Base-by-base conservation (phyloP, 2,113 vertebrate genomes). In the Lagopus muta region DNA sequence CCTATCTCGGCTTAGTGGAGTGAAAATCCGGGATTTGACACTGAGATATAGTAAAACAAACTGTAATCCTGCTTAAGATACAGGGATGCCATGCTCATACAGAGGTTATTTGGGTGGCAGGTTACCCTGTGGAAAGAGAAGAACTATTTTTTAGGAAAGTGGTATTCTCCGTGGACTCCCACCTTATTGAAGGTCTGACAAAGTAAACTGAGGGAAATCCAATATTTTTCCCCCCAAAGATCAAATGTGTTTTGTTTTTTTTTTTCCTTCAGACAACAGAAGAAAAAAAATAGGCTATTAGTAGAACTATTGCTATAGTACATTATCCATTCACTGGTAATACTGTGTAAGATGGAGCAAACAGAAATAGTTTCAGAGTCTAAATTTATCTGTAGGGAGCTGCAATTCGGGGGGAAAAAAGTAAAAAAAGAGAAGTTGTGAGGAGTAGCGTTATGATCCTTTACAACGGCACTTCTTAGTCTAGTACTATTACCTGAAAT, bases 371-470 rank as follows among this genome's bases (percentile, higher is more conserved):
- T 47, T 11, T 11, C 55, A 58, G 62, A 54, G 18, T 62, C 42
- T 12, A 22, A 10, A 21, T 70, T 30, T 61, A 82, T 27, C 30
- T 60, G 9, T 9, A 62, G 66, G 40, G n/a, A 89, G 9, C 28
- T 90, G 43, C n/a, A 50, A 4, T 52, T 48, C 71, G 50, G 73
- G 45, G 47, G 20, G 43, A 32, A 30, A 30, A 21, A 73, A 54
- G 62, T 57, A 1, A 42, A 14, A 13, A 42, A 7, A 0, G 48
- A 32, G 30, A 54, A 70, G 10, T 43, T 54, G 20, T 0, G 7
- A 69, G 40, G 50, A 82, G 52, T 27, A 40, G 21, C 21, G 16
- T 52, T 52, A 30, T 47, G 54, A 72, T 40, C 43, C 74, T 93
- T 28, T 84, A 52, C 22, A 54, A 0, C 62, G 34, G 8, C 25